Evolutionary conservation across 1,140 invertebrate genomes (phyloP).

Genomic region (Phenacoccus solenopsis): DNA sequence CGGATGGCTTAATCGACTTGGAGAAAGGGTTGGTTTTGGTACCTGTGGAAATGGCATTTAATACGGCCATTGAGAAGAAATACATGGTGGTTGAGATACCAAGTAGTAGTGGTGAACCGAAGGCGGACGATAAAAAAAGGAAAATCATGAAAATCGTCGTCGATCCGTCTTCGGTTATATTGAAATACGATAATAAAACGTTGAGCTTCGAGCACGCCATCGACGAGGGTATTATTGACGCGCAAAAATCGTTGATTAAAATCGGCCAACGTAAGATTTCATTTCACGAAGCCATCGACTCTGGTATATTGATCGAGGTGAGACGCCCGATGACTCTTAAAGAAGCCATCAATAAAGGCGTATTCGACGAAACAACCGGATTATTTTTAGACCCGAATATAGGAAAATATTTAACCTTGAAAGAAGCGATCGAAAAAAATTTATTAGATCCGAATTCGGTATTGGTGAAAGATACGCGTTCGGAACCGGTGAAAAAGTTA

Average conservation of each 20-base stretch:
- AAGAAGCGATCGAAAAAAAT: slow-evolving; percentile 57
- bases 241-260: slow-evolving; percentile 48
- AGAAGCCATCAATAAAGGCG: slow-evolving; percentile 68
- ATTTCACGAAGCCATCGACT: slow-evolving; percentile 73
- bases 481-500: slow-evolving; percentile 59
- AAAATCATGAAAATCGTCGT: slow-evolving; percentile 62
- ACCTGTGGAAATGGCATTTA: slow-evolving; percentile 52
- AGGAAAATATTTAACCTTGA: slow-evolving; percentile 57
- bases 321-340: slow-evolving; percentile 66
- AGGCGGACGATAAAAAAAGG: slow-evolving; percentile 42
- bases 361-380: slow-evolving; percentile 60
- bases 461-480: slow-evolving; percentile 64
- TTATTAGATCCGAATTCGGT: slow-evolving; percentile 71
- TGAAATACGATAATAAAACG: slow-evolving; percentile 50
- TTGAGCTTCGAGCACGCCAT: slow-evolving; percentile 71
- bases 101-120: slow-evolving; percentile 44
- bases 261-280: slow-evolving; percentile 52
- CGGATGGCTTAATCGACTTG: slow-evolving; percentile 53
- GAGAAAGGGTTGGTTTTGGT: slow-evolving; percentile 51
- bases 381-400: slow-evolving; percentile 66
- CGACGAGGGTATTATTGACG: slow-evolving; percentile 63
- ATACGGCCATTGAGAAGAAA: slow-evolving; percentile 62
- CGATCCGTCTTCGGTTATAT: slow-evolving; percentile 58
- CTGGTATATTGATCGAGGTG: slow-evolving; percentile 66
- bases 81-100: slow-evolving; percentile 59